Conservation (phyloP, 2,113 vertebrate genomes). For the Cathartes aura region DNA sequence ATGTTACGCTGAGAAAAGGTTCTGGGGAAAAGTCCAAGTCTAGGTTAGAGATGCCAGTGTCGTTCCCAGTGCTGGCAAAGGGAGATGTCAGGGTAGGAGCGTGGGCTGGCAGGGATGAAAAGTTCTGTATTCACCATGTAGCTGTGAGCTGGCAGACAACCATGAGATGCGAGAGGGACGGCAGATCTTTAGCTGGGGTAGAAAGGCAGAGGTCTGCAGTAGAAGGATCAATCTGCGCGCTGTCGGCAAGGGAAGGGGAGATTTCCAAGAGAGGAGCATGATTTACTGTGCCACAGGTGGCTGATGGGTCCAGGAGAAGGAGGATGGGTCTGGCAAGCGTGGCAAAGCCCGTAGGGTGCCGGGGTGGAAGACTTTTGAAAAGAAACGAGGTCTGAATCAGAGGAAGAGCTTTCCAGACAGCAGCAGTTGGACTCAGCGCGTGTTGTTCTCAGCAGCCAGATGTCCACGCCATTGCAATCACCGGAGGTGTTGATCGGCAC, state of each 20-base stretch:
- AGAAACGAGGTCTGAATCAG: not conserved
- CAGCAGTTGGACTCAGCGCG: not conserved
- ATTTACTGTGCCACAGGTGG: not conserved
- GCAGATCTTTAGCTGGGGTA: not conserved
- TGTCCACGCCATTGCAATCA: not conserved
- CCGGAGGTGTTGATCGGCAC: not conserved
- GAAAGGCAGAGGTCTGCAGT: not conserved
- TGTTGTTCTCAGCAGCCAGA: not conserved
- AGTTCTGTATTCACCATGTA: not conserved
- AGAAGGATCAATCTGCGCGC: not conserved
- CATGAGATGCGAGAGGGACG: not conserved
- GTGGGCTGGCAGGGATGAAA: not conserved
- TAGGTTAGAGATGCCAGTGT: not conserved
- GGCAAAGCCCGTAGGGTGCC: fast-evolving
- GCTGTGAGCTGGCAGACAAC: not conserved
- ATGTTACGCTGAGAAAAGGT: not conserved
- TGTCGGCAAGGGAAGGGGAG: fast-evolving
- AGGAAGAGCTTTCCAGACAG: not conserved
- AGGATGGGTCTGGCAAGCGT: not conserved
- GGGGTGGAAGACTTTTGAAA: not conserved
- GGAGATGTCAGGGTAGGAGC: not conserved
- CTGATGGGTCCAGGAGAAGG: not conserved
- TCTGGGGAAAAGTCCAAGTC: not conserved
- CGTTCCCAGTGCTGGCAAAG: not conserved
- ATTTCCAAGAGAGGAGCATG: not conserved